A percentile compares a stretch with the other conserved stretches of the same genome.
These are phyloP conservation scores for Caracal caracal DNA, from an alignment of 2,113 vertebrate genomes.

Conservation along the genomic window DNA sequence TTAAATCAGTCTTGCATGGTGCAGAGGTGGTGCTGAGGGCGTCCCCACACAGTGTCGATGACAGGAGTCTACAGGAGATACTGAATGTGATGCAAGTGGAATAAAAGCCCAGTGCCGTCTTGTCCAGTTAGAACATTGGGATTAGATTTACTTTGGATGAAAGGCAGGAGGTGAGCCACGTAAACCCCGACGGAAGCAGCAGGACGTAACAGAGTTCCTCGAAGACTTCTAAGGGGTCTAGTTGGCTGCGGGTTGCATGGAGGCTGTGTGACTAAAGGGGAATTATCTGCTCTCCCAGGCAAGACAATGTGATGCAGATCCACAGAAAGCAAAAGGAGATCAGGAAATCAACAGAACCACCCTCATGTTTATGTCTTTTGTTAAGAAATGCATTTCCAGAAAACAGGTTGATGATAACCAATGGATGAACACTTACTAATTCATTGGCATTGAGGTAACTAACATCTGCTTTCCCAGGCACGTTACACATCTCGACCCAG, in stretches of 20 bases:
- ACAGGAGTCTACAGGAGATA: neutral
- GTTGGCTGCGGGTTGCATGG: neutral
- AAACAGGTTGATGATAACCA: neutral
- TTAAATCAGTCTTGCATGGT: neutral
- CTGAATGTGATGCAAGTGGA: neutral
- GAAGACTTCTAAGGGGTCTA: neutral
- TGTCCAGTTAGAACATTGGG: neutral
- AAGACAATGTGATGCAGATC: neutral
- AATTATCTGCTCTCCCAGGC: neutral
- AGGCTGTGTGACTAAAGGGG: no score
- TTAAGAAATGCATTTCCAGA: neutral
- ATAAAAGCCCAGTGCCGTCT: neutral
- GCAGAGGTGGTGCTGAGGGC: neutral
- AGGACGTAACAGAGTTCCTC: neutral
- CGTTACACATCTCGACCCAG: rapidly evolving
- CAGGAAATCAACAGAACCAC: neutral
- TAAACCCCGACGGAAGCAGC: neutral
- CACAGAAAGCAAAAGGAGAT: neutral
- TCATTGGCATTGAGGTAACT: neutral
- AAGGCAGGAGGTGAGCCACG: neutral
- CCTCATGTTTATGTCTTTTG: neutral
- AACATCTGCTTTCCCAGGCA: neutral
- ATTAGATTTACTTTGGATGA: neutral
- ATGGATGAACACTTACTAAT: neutral
- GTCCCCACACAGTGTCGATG: no score